These are phyloP conservation scores for Clunio marinus DNA, from an alignment of 2,888 invertebrate species.

Conservation along the genomic window DNA sequence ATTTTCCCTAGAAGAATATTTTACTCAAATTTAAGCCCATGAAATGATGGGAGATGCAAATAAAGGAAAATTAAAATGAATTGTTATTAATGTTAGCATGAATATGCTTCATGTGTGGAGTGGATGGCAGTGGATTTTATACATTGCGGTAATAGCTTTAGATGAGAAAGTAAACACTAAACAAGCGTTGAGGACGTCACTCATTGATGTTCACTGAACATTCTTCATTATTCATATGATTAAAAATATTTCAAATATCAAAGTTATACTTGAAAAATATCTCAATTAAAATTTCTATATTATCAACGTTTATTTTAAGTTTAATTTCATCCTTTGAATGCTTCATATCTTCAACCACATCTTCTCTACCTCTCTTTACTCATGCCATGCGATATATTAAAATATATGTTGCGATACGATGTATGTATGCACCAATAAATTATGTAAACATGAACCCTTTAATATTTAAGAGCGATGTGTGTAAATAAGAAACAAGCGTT, in stretches of 20 bases:
- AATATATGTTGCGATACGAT: neutral
- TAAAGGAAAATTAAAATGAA: conserved; percentile 1
- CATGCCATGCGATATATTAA: neutral
- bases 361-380: neutral
- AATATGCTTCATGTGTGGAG: neutral
- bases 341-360: too few species aligned
- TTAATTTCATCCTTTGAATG: too few species aligned
- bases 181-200: too few species aligned
- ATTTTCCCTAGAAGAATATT: conserved; percentile 1
- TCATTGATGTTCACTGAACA: too few species aligned
- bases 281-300: too few species aligned
- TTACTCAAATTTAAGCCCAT: neutral
- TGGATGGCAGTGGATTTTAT: neutral
- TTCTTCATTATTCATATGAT: too few species aligned
- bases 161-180: too few species aligned
- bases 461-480: neutral
- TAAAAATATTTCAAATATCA: too few species aligned
- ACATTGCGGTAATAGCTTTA: too few species aligned
- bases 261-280: too few species aligned
- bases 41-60: neutral
- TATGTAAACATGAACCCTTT: neutral
- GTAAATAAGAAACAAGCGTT: neutral
- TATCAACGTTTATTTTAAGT: too few species aligned
- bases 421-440: too few species aligned
- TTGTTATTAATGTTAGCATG: neutral